Percentiles rank a stretch among this genome's conserved stretches.
phyloP scores from a whole-genome alignment of 2,797 vertebrate species.

The Phoxinus dragarum region DNA sequence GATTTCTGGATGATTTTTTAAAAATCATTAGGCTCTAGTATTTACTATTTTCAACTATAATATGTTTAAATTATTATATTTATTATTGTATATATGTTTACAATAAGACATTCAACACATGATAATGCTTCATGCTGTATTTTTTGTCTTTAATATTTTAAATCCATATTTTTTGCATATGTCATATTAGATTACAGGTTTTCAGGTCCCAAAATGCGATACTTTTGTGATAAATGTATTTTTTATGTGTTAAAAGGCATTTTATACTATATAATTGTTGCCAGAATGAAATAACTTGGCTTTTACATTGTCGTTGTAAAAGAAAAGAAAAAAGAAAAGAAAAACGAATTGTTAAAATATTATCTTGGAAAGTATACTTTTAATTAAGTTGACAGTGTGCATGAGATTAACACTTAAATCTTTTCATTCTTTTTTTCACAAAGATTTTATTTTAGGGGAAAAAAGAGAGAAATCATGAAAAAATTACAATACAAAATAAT shows the following conservation, averaged over 20 bases:
- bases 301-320: background rate
- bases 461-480: background rate
- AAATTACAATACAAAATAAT: background rate
- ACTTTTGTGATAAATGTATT: background rate
- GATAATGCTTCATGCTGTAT: background rate
- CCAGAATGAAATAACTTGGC: background rate
- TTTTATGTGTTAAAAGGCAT: background rate
- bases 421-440: background rate
- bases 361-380: background rate
- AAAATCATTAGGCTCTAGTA: background rate
- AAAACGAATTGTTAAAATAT: background rate
- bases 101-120: background rate
- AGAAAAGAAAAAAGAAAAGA: background rate
- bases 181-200: background rate
- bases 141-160: background rate
- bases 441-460: background rate
- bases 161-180: background rate
- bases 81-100: background rate
- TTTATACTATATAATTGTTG: background rate
- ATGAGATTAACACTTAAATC: background rate
- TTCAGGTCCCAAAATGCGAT: too few species aligned
- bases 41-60: background rate
- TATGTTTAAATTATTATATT: background rate
- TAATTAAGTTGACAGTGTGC: background rate
- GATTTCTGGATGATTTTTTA: background rate